Base-by-base conservation (phyloP, 2,113 vertebrate genomes). In the Eonycteris spelaea region DNA sequence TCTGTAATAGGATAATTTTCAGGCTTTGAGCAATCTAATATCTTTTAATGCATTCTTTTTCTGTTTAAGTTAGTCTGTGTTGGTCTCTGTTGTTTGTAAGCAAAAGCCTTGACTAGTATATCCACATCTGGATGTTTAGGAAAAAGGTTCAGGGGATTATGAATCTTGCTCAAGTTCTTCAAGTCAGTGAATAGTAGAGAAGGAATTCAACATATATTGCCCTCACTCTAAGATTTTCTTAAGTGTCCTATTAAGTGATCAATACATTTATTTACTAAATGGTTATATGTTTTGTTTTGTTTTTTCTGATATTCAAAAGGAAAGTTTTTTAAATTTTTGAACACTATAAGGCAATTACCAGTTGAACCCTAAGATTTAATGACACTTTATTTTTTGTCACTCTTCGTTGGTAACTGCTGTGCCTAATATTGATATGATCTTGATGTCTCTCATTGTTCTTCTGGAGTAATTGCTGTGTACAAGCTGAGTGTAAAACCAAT, bases 31-130 rank as follows among this genome's bases (percentile, higher is more conserved):
- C n/a, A 77, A 55, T 28, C 15, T 28, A 12, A 5, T 28, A 35
- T 19, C 35, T 16, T 85, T 74, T 1, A 57, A n/a, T 78, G 28
- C 38, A 83, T 83, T 86, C 21, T 51, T 84, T 88, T 93, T 89
- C 57, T 94, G 53, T 90, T 79, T 91, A 61, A 70, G n/a, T 94
- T 92, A 40, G 84, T 35, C 30, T 59, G 51, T 61, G 13, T 33
- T 87, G 18, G 28, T 35, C 45, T 85, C n/a, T 61, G 12, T 21
- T 79, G 33, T 96, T 96, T 93, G 33, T 86, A 86, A 82, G 83
- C n/a, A 91, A 63, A 91, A 94, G 48, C 18, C 19, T 30, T 22
- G 48, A 38, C 10, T 55, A 73, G 43, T 51, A 48, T 40, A 43
- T 85, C 7, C 2, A 15, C 53, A 57, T 40, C 78, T 57, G 73